These are phyloP conservation scores for Drosophila rellima DNA, from an alignment of 2,888 invertebrate genomes.

Conservation along the genomic window DNA sequence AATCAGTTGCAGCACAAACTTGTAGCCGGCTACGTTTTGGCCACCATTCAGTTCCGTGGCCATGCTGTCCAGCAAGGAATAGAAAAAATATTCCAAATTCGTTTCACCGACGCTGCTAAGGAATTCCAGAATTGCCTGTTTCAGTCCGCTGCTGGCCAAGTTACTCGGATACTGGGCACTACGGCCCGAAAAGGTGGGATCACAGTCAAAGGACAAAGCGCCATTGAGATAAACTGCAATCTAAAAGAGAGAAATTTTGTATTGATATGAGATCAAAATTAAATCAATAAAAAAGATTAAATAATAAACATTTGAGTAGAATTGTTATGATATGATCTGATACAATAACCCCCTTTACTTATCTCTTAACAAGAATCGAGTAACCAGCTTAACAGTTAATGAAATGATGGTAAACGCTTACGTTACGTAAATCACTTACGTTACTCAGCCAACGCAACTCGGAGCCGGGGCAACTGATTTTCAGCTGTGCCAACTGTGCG, in stretches of 20 bases:
- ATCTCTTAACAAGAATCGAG: no score
- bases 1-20: conserved; percentile 90
- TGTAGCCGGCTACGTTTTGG: conserved; percentile 87
- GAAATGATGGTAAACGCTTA: no score
- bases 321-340: no score
- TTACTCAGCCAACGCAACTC: conserved; percentile 91
- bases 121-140: conserved; percentile 70
- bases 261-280: neutral
- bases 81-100: conserved; percentile 90
- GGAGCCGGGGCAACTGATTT: conserved; percentile 89
- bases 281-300: neutral
- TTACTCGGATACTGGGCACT: conserved; percentile 81
- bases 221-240: conserved; percentile 80
- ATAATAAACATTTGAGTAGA: no score
- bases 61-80: conserved; percentile 89
- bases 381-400: no score
- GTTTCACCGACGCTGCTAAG: conserved; percentile 88
- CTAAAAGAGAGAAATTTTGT: conserved; percentile 44
- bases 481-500: conserved; percentile 87
- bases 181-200: conserved; percentile 82
- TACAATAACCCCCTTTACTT: no score
- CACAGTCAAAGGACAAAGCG: conserved; percentile 79
- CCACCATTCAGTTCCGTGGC: conserved; percentile 91
- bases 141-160: conserved; percentile 73
- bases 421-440: conserved; percentile 85